A percentile compares a stretch with the other conserved stretches of the same genome.
Conservation (phyloP, 2,797 vertebrate species). For the Clamator glandarius region DNA sequence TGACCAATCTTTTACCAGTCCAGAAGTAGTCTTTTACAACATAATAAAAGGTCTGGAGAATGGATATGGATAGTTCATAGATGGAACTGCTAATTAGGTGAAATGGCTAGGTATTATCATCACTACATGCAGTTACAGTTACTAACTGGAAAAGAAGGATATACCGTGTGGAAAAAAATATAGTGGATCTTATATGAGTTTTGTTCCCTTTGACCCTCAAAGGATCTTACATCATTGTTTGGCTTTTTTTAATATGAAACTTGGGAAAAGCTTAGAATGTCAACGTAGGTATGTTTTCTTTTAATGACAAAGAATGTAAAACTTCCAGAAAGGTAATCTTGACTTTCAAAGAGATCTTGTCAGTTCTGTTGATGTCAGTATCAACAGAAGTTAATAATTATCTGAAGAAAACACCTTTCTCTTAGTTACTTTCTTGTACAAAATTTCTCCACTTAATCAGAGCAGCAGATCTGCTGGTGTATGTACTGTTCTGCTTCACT, state of each 20-base stretch:
- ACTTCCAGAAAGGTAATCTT: constrained; percentile 30
- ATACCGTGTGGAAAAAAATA: neutral
- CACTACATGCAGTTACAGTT: neutral
- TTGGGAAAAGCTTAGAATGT: constrained; percentile 18
- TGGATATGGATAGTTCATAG: neutral
- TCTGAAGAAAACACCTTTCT: constrained; percentile 57
- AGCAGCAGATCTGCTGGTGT: constrained; percentile 36
- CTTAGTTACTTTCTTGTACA: constrained; percentile 44
- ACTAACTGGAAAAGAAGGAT: neutral
- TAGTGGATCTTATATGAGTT: neutral
- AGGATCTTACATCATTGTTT: neutral
- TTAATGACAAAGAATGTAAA: constrained; percentile 36
- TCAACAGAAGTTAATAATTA: constrained; percentile 63
- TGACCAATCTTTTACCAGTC: neutral
- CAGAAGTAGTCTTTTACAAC: neutral
- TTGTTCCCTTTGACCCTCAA: neutral
- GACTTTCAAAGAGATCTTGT: constrained; percentile 59
- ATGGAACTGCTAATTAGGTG: neutral
- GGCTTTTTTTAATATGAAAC: constrained; percentile 12
- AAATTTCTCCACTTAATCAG: constrained; percentile 57
- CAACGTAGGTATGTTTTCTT: constrained; percentile 28
- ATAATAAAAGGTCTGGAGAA: neutral
- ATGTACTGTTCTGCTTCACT: constrained; percentile 46
- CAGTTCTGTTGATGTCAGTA: constrained; percentile 63
- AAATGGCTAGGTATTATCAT: neutral